Evolutionary conservation across 2,888 invertebrate species (phyloP), one percentile per base, ranked within the genome.

Genomic region (Limnephilus auricula): DNA sequence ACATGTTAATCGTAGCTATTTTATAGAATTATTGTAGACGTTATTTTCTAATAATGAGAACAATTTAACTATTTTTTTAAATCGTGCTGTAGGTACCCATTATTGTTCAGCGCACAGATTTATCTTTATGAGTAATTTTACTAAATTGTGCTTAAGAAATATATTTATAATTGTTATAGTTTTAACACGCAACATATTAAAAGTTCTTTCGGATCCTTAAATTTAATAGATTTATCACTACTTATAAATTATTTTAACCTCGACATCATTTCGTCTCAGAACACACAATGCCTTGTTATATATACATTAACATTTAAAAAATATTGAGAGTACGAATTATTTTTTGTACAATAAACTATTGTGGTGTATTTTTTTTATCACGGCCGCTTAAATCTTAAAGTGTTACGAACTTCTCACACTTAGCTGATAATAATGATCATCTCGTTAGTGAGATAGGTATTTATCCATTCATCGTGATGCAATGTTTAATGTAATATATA

Each of bases 221-320:
- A 34, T 34, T 18, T 82, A 82, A 32, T 15, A 32, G 25, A 15
- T 82, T n/a, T n/a, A 37, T 82, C 34, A 34, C 18, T 25, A 34
- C 6, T 32, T 82, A 34, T 15, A 34, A 85, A 85, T 85, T 45
- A 40, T 34, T 45, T 85, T 65, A 34, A 31, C 86, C 86, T 86
- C 86, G 86, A 86, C 86, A 86, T 50, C 65, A 13, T 86, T 86
- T 86, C 50, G 32, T 18, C 31, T n/a, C 31, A 37, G 65, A 86
- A 32, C 45, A 86, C 32, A 86, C 86, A 86, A 86, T 50, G 50
- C 32, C 86, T 86, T 50, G 50, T 50, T 86, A 15, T 31, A 30
- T 32, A 31, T 25, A 84, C 84, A 84, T 86, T 86, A 86, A 86
- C 86, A 45, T 86, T 86, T 86, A 65, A 86, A n/a, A 85, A 86